Base-by-base conservation (phyloP, 2,888 invertebrate species). In the Drosophila sordidula region DNA sequence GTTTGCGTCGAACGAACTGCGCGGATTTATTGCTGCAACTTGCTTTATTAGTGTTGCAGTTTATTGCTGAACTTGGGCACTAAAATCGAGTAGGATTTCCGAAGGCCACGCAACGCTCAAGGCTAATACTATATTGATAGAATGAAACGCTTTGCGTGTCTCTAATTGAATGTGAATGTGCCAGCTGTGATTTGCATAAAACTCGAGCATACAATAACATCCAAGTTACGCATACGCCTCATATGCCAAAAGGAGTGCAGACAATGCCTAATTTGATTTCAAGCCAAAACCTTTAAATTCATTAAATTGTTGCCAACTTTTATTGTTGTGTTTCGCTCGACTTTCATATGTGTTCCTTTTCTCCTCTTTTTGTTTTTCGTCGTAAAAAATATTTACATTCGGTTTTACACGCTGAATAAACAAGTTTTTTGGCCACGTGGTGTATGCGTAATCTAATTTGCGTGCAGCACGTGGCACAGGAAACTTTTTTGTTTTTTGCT, bases 381-480 rank as follows among this genome's bases (percentile, higher is more conserved):
- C 18, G 18, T 14, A 44, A 18, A 47, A 76, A 69, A 61, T 16
- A 70, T 64, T 68, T 62, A 62, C 69, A 68, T 36, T 62, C 57
- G 36, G 39, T 58, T 44, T 25, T 45, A 42, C 12, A 29, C 18
- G 16, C 44, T 47, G 46, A 4, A 14, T 42, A 34, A 46, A 56
- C 38, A 61, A 56, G 22, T 51, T 68, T 32, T 11, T 50, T 52
- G 49, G 14, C 18, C 49, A 85, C 70, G 58, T 56, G 65, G 58
- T 79, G 72, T 71, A 77, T 84, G 68, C 77, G 75, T 59, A 75
- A 78, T 79, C 51, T 70, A 71, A 80, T 73, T 84, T 78, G 69
- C 61, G 47, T 65, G 78, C 34, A 54, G 77, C 76, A 77, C 72
- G 85, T 79, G 77, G 52, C 76, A 65, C 11, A 14, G 42, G n/a